Conservation (phyloP, 2,797 vertebrate genomes). For the Saxicola maurus region DNA sequence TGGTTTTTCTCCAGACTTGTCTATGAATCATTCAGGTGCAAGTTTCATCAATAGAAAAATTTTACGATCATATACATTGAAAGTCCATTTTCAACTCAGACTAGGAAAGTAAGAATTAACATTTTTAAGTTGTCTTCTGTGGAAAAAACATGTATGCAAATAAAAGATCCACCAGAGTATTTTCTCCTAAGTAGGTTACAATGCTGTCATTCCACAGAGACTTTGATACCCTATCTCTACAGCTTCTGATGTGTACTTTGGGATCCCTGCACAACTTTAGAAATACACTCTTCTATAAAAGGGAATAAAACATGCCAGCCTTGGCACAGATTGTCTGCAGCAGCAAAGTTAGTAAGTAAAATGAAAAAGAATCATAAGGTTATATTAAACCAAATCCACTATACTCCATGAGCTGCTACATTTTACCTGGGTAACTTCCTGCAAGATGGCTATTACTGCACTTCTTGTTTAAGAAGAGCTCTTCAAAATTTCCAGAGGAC, state of each 20-base stretch:
- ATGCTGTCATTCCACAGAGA: neutral
- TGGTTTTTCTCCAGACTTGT: neutral
- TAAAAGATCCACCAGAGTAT: neutral
- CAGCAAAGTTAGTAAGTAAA: neutral
- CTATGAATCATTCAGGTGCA: neutral
- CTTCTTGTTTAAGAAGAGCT: neutral
- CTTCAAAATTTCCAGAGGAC: neutral
- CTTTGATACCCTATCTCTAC: neutral
- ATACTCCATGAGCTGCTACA: neutral
- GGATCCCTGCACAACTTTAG: neutral
- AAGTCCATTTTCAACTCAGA: neutral
- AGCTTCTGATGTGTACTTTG: neutral
- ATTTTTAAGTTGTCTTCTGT: neutral
- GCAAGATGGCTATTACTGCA: neutral
- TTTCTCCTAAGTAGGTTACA: slow-evolving; percentile 11
- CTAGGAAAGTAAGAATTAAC: neutral
- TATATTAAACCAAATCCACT: neutral
- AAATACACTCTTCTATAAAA: neutral
- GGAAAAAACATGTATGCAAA: neutral
- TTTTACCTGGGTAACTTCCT: neutral
- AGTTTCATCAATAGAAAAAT: neutral
- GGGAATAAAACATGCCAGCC: slow-evolving; percentile 2
- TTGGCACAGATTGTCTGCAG: neutral
- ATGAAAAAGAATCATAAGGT: neutral
- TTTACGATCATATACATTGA: neutral